Evolutionary conservation across 2,113 vertebrate species (phyloP).

Genomic region (Gobiocypris rarus): DNA sequence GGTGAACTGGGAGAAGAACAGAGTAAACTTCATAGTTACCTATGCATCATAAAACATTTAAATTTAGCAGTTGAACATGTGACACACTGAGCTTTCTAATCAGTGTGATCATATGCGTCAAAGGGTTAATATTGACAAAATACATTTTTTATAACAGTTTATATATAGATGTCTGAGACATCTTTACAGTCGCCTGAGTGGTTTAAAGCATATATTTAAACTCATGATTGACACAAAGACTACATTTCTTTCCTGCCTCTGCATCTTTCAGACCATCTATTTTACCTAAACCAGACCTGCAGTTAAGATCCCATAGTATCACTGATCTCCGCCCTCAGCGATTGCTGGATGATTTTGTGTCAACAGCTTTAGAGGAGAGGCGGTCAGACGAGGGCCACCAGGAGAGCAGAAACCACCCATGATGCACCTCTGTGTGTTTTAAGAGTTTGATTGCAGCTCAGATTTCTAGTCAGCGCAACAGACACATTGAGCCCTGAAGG

Average conservation of each 20-base stretch:
- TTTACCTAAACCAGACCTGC: not conserved
- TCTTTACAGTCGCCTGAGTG: not conserved
- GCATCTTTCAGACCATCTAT: not conserved
- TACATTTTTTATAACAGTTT: no score
- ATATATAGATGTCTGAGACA: not conserved
- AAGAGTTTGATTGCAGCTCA: not conserved
- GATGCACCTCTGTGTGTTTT: not conserved
- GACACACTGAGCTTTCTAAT: no score
- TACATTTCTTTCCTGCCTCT: not conserved
- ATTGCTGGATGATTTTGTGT: not conserved
- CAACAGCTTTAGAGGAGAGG: slow-evolving; percentile 1
- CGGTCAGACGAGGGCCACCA: slow-evolving; percentile 11
- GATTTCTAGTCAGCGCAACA: not conserved
- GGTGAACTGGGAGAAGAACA: no score
- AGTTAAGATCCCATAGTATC: not conserved
- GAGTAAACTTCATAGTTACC: no score
- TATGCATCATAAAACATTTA: no score
- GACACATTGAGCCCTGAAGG: not conserved
- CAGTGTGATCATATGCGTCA: no score
- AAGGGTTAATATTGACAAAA: no score
- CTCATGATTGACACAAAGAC: not conserved
- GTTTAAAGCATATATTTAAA: not conserved
- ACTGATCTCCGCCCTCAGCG: not conserved
- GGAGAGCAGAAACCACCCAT: slow-evolving; percentile 5
- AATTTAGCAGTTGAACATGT: no score